Evolutionary conservation across 2,797 vertebrate genomes (phyloP).

Genomic region (Morus bassanus): DNA sequence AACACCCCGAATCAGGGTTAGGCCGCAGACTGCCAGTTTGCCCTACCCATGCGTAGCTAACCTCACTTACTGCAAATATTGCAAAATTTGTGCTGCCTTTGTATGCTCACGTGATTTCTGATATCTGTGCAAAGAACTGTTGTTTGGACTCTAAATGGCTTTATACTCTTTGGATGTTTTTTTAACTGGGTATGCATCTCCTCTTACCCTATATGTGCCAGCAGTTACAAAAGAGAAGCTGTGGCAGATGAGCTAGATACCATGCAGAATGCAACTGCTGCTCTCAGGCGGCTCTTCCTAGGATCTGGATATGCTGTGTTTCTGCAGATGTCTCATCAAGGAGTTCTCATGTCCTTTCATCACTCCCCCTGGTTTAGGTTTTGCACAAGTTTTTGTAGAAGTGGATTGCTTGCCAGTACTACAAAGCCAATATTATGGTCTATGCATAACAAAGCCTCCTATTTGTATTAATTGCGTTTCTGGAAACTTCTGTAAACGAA

Average conservation of each 20-base stretch:
- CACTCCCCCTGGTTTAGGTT: neutral
- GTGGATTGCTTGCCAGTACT: neutral
- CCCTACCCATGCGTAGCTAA: neutral
- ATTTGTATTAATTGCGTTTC: neutral
- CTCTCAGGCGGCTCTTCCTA: neutral
- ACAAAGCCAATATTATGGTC: neutral
- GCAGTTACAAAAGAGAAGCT: neutral
- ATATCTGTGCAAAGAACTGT: neutral
- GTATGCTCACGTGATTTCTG: accelerated
- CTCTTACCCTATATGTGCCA: neutral
- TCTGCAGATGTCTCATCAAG: neutral
- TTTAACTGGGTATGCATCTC: neutral
- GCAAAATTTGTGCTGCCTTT: neutral
- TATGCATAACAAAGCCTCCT: neutral
- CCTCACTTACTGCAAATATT: neutral
- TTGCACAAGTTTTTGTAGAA: neutral
- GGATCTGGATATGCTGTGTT: neutral
- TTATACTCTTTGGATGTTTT: neutral
- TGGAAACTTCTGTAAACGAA: neutral
- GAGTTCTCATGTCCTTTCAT: neutral
- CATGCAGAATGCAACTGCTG: neutral
- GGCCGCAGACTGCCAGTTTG: neutral
- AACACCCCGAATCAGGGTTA: accelerated
- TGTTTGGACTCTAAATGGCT: neutral
- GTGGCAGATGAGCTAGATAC: neutral